Evolutionary conservation across 2,113 vertebrate genomes (phyloP).

Genomic region (Rhipidura dahli): DNA sequence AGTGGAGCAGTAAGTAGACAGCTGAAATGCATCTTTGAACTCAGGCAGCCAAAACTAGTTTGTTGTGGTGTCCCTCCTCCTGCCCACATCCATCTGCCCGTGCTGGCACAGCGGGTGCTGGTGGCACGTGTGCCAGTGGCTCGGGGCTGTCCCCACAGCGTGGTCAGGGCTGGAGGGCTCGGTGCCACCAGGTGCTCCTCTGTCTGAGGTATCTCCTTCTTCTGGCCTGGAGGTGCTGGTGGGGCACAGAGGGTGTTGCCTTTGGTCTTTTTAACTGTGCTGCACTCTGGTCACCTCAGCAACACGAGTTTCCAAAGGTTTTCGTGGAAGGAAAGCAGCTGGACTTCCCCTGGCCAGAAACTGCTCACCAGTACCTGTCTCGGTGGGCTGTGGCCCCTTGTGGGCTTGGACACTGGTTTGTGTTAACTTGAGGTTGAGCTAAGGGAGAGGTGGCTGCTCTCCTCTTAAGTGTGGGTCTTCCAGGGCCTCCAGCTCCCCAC

Average conservation of each 20-base stretch:
- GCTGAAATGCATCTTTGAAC: constrained; percentile 53
- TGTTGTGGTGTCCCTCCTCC: neutral
- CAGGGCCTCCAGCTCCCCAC: neutral
- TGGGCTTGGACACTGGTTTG: fast-evolving
- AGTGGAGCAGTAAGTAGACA: constrained; percentile 55
- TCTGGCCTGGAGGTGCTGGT: neutral
- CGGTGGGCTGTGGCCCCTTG: neutral
- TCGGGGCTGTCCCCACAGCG: fast-evolving
- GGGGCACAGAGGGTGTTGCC: neutral
- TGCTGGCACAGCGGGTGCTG: fast-evolving
- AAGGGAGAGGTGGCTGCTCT: neutral
- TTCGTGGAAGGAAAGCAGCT: fast-evolving
- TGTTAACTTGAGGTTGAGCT: neutral
- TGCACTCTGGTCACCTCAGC: neutral
- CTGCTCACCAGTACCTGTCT: neutral
- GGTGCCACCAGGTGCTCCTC: neutral
- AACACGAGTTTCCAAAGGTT: neutral
- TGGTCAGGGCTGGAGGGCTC: neutral
- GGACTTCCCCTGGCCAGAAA: neutral
- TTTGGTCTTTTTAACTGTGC: neutral
- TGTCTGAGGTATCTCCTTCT: fast-evolving
- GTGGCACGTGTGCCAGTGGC: fast-evolving
- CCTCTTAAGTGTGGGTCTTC: neutral
- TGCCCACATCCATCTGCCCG: neutral
- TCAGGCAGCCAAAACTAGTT: neutral